These are phyloP conservation scores for Pseudococcus jackbeardsleyi DNA, from an alignment of 2,888 invertebrate species.

Conservation along the genomic window DNA sequence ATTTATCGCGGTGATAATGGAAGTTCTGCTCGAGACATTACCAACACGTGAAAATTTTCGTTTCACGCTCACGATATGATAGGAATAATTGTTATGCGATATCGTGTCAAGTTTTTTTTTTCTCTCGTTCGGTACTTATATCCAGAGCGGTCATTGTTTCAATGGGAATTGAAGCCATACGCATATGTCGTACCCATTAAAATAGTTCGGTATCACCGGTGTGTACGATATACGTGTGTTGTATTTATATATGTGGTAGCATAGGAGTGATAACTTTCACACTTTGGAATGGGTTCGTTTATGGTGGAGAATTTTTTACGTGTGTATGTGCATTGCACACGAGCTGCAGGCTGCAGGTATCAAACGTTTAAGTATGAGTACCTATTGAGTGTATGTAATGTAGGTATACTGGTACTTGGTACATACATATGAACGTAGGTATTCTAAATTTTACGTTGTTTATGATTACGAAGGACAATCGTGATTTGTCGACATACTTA, in stretches of 20 bases:
- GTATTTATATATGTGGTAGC: constrained; percentile 7
- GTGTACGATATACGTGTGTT: constrained; percentile 15
- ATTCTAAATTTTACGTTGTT: not conserved
- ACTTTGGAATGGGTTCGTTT: constrained; percentile 5
- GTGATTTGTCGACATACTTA: constrained; percentile 11
- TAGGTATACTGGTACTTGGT: not conserved
- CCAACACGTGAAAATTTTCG: not conserved
- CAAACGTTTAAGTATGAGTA: too few species aligned
- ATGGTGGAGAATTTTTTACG: not conserved
- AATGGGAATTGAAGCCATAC: constrained; percentile 24
- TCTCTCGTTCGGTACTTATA: not conserved
- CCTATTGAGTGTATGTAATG: too few species aligned
- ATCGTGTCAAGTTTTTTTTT: constrained; percentile 17
- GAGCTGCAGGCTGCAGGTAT: not conserved
- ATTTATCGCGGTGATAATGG: constrained; percentile 1
- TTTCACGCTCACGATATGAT: constrained; percentile 11
- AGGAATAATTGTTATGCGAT: constrained; percentile 12
- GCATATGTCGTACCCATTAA: constrained; percentile 21
- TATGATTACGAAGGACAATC: constrained; percentile 12
- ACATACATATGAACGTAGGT: not conserved
- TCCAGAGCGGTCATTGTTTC: constrained; percentile 23
- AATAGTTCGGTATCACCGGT: constrained; percentile 17
- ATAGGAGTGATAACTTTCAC: constrained; percentile 18
- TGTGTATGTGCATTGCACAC: not conserved
- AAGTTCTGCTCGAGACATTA: constrained; percentile 12